Base-by-base conservation (phyloP, 2,888 invertebrate genomes). In the Monochamus alternatus region DNA sequence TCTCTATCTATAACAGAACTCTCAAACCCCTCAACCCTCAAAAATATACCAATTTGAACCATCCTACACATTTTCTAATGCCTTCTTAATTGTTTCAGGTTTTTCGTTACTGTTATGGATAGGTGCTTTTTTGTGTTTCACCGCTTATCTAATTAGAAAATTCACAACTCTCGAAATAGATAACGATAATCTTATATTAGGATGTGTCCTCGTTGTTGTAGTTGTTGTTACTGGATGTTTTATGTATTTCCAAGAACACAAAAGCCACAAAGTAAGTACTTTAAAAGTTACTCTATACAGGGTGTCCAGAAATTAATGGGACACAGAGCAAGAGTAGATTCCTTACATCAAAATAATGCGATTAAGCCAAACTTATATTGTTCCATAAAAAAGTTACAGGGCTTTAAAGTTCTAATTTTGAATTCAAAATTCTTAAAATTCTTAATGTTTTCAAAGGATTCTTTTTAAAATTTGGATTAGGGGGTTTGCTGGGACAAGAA, bases 41-140 rank as follows among this genome's bases (percentile, higher is more conserved):
- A n/a, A n/a, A n/a, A n/a, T n/a, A n/a, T n/a, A n/a, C n/a, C n/a
- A n/a, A n/a, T n/a, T n/a, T n/a, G n/a, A n/a, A n/a, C n/a, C n/a
- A 38, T 38, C 3, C 5, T 38, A 38, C 38, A 38, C 5, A 38
- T 38, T 38, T n/a, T 10, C 60, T 60, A 60, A 60, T 32, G 31
- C 7, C 30, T 58, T 22, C 12, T 22, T 58, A 58, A n/a, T 64
- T 64, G 64, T 92, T 87, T 90, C 92, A 88, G 96, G 96, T 10
- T 97, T 97, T 87, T 94, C 96, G 0, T 85, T 93, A 79, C 88
- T 97, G 66, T 91, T 97, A 78, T 97, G 96, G 96, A 88, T 93
- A 69, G 95, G 96, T 69, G 93, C 95, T 14, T 81, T 91, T 8
- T 89, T 96, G 10, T 96, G 95, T 85, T 92, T 95, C 82, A 84